These are phyloP conservation scores for Invenusta paracnida DNA, from an alignment of 2,888 invertebrate genomes.

Conservation along the genomic window DNA sequence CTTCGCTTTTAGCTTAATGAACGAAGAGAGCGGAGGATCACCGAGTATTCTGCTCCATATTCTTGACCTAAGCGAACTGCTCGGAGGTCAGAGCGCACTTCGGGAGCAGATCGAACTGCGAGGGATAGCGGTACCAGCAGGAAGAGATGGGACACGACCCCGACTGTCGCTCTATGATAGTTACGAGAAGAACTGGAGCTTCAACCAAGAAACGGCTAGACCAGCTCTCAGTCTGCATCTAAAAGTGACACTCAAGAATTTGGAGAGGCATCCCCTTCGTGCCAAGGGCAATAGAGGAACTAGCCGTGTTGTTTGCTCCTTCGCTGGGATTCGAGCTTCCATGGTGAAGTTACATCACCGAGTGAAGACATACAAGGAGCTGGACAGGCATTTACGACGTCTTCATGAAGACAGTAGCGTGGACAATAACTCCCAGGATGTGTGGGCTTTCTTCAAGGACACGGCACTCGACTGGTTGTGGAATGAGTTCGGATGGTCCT, in stretches of 20 bases:
- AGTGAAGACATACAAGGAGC: not conserved
- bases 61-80: not conserved
- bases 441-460: constrained; percentile 3
- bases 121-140: not conserved
- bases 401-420: not conserved
- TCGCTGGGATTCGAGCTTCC: not conserved
- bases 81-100: not conserved
- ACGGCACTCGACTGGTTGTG: not conserved
- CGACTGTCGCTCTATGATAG: not conserved
- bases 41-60: not conserved
- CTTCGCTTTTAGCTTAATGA: not conserved
- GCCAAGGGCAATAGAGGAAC: not conserved
- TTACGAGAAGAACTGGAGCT: not conserved
- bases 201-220: not conserved
- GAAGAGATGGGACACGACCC: not conserved
- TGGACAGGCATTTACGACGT: not conserved
- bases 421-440: not conserved
- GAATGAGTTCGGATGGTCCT: constrained; percentile 18
- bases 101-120: not conserved
- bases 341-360: not conserved
- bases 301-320: not conserved
- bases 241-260: not conserved
- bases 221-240: constrained; percentile 8
- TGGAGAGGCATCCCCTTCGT: not conserved
- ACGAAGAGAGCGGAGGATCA: not conserved